Conservation (phyloP, 2,797 vertebrate species). For the Chelon labrosus region DNA sequence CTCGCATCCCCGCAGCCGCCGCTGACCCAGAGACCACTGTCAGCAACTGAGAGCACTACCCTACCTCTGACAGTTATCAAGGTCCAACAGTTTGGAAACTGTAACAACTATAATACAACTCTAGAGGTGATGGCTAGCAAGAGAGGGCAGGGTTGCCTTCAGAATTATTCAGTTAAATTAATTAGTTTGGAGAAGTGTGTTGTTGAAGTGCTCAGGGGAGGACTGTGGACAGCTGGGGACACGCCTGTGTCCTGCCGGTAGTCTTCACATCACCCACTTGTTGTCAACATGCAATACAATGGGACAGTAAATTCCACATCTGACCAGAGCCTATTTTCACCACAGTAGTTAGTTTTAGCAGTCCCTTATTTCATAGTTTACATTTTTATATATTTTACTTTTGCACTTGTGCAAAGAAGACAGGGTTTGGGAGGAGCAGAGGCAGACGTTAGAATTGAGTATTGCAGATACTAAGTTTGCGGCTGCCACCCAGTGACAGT, state of each 20-base stretch:
- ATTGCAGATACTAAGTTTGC: neutral
- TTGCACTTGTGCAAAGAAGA: slow-evolving; percentile 21
- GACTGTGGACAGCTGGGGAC: slow-evolving; percentile 15
- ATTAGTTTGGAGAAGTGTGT: slow-evolving; percentile 8
- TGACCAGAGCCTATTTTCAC: slow-evolving; percentile 19
- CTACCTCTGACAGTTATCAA: slow-evolving; percentile 79
- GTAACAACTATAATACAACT: slow-evolving; percentile 7
- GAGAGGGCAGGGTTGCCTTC: slow-evolving; percentile 7
- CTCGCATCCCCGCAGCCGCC: slow-evolving; percentile 89
- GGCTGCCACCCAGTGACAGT: slow-evolving; percentile 36
- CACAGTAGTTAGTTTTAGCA: slow-evolving; percentile 14
- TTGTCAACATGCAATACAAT: neutral
- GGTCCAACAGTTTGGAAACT: slow-evolving; percentile 41
- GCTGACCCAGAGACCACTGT: slow-evolving; percentile 81
- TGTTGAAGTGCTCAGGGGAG: slow-evolving; percentile 8
- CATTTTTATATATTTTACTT: slow-evolving; percentile 14
- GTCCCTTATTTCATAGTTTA: slow-evolving; percentile 29
- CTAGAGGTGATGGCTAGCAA: slow-evolving; percentile 52
- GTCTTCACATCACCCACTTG: slow-evolving; percentile 5
- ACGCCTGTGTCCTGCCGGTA: slow-evolving; percentile 16
- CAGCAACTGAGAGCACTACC: slow-evolving; percentile 88
- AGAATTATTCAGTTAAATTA: neutral
- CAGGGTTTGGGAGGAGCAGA: slow-evolving; percentile 16
- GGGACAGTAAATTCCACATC: slow-evolving; percentile 14
- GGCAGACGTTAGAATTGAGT: neutral